Conservation (phyloP, 2,888 invertebrate genomes). For the Teleogryllus oceanicus region DNA sequence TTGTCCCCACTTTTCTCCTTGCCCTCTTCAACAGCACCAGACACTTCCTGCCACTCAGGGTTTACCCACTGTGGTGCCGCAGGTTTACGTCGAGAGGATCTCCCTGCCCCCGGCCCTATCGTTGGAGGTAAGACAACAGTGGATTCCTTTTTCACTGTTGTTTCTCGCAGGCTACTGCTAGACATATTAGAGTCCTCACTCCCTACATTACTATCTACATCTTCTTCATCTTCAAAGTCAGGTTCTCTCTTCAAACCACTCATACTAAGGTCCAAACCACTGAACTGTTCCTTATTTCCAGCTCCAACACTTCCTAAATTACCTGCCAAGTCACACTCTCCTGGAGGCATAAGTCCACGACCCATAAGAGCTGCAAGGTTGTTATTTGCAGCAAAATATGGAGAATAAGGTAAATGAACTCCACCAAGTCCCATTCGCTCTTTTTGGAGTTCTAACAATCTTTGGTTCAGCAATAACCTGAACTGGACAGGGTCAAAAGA, state of each 20-base stretch:
- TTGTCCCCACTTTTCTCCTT: constrained; percentile 52
- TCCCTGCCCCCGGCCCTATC: constrained; percentile 41
- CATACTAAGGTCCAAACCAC: constrained; percentile 85
- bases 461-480: constrained; percentile 80
- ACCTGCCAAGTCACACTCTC: constrained; percentile 44
- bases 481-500: constrained; percentile 91
- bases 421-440: constrained; percentile 71
- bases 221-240: constrained; percentile 73
- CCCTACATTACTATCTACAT: constrained; percentile 70
- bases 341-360: constrained; percentile 61
- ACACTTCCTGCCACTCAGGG: constrained; percentile 80
- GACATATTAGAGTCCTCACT: constrained; percentile 62
- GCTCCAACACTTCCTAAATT: constrained; percentile 52
- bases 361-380: constrained; percentile 73
- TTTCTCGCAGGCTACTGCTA: constrained; percentile 43
- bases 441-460: constrained; percentile 81
- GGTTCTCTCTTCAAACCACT: constrained; percentile 73
- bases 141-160: constrained; percentile 40
- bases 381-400: constrained; percentile 73
- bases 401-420: constrained; percentile 64
- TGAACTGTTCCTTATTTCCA: constrained; percentile 67
- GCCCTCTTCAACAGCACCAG: constrained; percentile 28
- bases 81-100: constrained; percentile 80
- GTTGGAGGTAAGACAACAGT: constrained; percentile 38
- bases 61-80: constrained; percentile 98